Conservation (phyloP, 1,140 invertebrate species). For the Drosophila sp. region DNA sequence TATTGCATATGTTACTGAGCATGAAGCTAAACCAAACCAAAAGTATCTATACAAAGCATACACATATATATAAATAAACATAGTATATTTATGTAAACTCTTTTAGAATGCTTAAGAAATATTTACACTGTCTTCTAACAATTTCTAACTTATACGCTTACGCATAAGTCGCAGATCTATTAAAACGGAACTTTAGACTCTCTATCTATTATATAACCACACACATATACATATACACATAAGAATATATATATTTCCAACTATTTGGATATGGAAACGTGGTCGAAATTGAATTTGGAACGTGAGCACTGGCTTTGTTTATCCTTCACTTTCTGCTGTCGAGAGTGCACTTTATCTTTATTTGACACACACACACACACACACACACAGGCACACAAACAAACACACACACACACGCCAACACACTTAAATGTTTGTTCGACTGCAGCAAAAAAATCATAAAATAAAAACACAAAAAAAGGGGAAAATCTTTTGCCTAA, state of each 20-base stretch:
- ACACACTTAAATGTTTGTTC: constrained; percentile 24
- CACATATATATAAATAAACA: constrained; percentile 41
- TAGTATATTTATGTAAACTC: constrained; percentile 46
- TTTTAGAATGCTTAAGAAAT: constrained; percentile 35
- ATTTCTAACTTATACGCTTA: constrained; percentile 11
- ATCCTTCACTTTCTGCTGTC: constrained; percentile 22
- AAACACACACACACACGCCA: constrained; percentile 31
- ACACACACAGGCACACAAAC: constrained; percentile 2
- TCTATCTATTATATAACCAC: constrained; percentile 13
- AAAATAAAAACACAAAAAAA: not conserved
- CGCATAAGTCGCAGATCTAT: constrained; percentile 21
- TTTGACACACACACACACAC: constrained; percentile 60
- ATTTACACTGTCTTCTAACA: constrained; percentile 53
- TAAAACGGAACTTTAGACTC: constrained; percentile 31
- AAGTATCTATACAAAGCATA: constrained; percentile 13
- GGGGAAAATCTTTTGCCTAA: constrained; percentile 33
- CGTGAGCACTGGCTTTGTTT: constrained; percentile 26
- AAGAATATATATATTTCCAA: no score
- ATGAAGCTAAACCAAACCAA: constrained; percentile 13
- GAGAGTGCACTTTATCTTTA: constrained; percentile 67
- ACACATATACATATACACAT: constrained; percentile 5
- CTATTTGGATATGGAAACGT: constrained; percentile 68
- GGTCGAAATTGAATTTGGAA: constrained; percentile 39
- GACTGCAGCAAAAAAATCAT: constrained; percentile 24
- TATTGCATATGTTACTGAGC: constrained; percentile 37